A percentile compares a stretch with the other conserved stretches of the same genome.
phyloP scores from a whole-genome alignment of 2,888 invertebrate genomes.

The Euclidia mi region DNA sequence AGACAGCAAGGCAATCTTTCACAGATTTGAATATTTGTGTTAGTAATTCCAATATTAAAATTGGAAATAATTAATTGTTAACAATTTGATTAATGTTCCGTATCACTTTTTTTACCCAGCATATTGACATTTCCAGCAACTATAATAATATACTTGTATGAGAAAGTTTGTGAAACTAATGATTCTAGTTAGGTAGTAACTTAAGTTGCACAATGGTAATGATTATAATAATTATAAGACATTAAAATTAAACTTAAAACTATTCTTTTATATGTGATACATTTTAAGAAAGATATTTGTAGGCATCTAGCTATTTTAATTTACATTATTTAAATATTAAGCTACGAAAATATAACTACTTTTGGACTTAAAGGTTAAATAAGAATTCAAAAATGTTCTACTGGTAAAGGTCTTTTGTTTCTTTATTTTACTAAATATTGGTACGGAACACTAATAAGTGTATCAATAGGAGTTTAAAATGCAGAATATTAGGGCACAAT shows the following conservation, averaged over 20 bases:
- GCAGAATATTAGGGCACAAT: slow-evolving; percentile 17
- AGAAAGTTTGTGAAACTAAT: no score
- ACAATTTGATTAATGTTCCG: slow-evolving; percentile 15
- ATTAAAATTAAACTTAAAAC: slow-evolving; percentile 15
- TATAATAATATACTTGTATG: no score
- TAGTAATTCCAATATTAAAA: background rate
- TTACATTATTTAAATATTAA: slow-evolving; percentile 12
- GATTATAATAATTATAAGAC: background rate
- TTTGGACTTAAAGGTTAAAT: slow-evolving; percentile 1
- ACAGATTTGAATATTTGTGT: background rate
- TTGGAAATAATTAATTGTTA: background rate
- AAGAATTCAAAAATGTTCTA: background rate
- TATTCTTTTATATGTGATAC: slow-evolving; percentile 26
- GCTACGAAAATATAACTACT: slow-evolving; percentile 3
- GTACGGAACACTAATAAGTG: slow-evolving; percentile 28
- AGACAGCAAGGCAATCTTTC: slow-evolving; percentile 17
- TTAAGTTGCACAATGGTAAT: no score
- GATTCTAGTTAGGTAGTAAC: no score
- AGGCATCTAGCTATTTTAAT: slow-evolving; percentile 20
- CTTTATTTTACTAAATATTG: slow-evolving; percentile 13
- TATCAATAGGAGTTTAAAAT: slow-evolving; percentile 16
- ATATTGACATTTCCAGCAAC: no score
- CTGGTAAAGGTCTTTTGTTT: background rate
- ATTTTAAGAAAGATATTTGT: slow-evolving; percentile 26
- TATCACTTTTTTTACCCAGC: slow-evolving; percentile 5